Evolutionary conservation across 1,140 invertebrate genomes (phyloP), one percentile per base, ranked within the genome.

Genomic region (Vanessa atalanta): DNA sequence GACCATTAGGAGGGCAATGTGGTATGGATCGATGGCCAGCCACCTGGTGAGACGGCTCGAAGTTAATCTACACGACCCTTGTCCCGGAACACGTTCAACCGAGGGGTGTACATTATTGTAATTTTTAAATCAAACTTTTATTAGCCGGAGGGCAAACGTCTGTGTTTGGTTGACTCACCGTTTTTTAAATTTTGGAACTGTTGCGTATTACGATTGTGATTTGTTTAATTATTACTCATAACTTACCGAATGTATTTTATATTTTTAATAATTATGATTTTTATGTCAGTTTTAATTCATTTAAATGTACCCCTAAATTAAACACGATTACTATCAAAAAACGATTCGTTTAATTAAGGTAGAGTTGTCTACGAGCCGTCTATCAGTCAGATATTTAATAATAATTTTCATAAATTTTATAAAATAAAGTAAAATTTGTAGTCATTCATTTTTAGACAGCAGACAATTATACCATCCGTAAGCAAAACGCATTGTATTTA

Each of bases 31-130:
- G 78, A 86, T 85, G 81, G 51, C 63, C 55, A 64, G 65, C 84
- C 86, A 88, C 86, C 86, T 86, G 86, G 86, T 84, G 86, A 76
- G 81, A 79, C 74, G 71, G 79, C 81, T 81, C 78, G 72, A 78
- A 86, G 83, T 77, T 82, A 86, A 84, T 85, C 79, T 85, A 82
- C 69, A 47, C 65, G 70, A 77, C 82, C 82, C 76, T 76, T 64
- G 70, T 70, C 68, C 48, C 66, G 53, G 26, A 26, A 65, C 15
- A 14, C 31, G 50, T 20, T 48, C 51, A 65, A 76, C 55, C 26
- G 65, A 73, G 71, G 78, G 78, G 66, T 71, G 76, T 70, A 73
- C 79, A 77, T 79, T 79, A 79, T 80, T 75, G 77, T 81, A 76
- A 80, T 79, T 80, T 83, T 79, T 75, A 76, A 77, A 81, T 79